Evolutionary conservation across 1,140 invertebrate genomes (phyloP).

Genomic region (Cherax quadricarinatus): DNA sequence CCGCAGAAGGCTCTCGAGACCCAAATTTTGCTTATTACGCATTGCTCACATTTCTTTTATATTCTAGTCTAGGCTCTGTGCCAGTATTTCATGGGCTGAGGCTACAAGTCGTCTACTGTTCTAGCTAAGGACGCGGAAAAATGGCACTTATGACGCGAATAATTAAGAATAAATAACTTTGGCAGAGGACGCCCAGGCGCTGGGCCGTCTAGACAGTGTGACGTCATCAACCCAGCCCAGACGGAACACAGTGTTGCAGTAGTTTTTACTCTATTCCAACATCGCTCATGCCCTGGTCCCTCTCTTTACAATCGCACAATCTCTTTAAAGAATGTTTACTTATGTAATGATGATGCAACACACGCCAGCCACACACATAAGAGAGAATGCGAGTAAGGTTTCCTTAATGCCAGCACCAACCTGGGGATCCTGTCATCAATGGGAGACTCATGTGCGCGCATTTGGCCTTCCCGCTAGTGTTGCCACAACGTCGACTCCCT

Average conservation of each 20-base stretch:
- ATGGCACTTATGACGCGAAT: slow-evolving; percentile 4
- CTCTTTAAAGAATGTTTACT: background rate
- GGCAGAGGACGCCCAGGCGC: slow-evolving; percentile 49
- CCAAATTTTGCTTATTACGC: slow-evolving; percentile 42
- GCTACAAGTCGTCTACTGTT: background rate
- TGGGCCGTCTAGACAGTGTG: slow-evolving; percentile 67
- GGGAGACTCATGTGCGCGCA: slow-evolving; percentile 52
- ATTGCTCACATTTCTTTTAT: background rate
- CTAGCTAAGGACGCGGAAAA: background rate
- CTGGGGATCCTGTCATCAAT: slow-evolving; percentile 46
- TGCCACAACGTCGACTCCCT: slow-evolving; percentile 13
- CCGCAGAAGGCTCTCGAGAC: slow-evolving; percentile 55
- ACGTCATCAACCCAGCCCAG: slow-evolving; percentile 62
- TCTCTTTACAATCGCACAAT: background rate
- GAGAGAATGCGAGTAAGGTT: slow-evolving; percentile 32
- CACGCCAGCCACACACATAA: background rate
- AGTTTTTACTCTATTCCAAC: slow-evolving; percentile 48
- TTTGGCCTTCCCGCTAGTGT: slow-evolving; percentile 55
- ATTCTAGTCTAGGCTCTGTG: background rate
- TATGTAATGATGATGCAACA: no score
- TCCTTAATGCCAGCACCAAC: background rate
- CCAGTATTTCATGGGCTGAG: background rate
- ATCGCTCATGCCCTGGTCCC: background rate
- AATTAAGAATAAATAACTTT: slow-evolving; percentile 58
- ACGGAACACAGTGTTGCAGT: slow-evolving; percentile 52